Conservation (phyloP, 2,888 invertebrate species). For the Harpalus rubripes region DNA sequence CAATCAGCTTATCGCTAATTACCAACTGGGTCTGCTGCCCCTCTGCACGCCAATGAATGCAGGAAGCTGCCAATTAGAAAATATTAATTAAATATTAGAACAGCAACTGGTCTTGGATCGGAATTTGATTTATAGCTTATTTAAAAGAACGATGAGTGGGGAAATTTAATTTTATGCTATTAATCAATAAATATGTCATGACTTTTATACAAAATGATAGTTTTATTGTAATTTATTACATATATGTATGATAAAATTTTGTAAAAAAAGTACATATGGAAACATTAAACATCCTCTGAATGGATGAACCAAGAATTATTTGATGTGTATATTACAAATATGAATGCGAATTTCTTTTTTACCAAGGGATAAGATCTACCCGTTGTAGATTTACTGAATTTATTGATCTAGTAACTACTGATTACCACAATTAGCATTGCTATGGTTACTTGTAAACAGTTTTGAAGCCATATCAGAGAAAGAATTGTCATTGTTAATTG, state of each 20-base stretch:
- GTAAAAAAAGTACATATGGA: no score
- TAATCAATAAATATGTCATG: background rate
- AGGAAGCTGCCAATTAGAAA: slow-evolving; percentile 75
- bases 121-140: slow-evolving; percentile 6
- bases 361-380: no score
- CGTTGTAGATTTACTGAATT: no score
- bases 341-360: no score
- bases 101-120: slow-evolving; percentile 29
- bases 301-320: no score
- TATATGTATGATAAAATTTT: background rate
- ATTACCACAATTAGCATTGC: no score
- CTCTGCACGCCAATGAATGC: slow-evolving; percentile 62
- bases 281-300: no score
- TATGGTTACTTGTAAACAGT: no score
- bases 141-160: background rate
- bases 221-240: background rate
- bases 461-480: no score
- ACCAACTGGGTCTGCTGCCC: background rate
- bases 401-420: no score
- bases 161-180: background rate
- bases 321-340: no score
- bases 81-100: slow-evolving; percentile 73
- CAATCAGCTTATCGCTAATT: slow-evolving; percentile 43
- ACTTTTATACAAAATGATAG: background rate
- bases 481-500: no score